Evolutionary conservation across 2,113 vertebrate species (phyloP).

Genomic region (Spermophilus dauricus): DNA sequence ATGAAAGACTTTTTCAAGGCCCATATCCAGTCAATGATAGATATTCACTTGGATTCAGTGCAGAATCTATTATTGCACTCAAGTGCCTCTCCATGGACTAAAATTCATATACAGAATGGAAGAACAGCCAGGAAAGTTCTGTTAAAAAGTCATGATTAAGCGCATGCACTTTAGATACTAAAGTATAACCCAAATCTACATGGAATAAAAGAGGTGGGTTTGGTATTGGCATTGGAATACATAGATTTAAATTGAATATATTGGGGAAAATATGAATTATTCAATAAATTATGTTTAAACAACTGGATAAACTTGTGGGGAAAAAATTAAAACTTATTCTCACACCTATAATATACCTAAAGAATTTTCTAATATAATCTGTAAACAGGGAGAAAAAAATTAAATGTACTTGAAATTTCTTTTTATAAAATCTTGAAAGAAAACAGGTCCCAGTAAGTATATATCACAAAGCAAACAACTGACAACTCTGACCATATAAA

Average conservation of each 20-base stretch:
- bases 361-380: background rate
- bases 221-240: background rate
- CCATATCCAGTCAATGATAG: background rate
- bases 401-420: background rate
- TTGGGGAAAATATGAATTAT: background rate
- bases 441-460: background rate
- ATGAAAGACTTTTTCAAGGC: background rate
- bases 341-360: background rate
- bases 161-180: background rate
- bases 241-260: background rate
- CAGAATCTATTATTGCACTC: background rate
- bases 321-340: background rate
- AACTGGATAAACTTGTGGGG: background rate
- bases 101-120: background rate
- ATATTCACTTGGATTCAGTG: background rate
- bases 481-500: background rate
- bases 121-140: background rate
- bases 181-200: background rate
- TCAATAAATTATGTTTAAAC: background rate
- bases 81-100: background rate
- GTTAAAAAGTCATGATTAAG: background rate
- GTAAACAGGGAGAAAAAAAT: background rate
- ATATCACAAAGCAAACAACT: background rate
- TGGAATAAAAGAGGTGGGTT: background rate
- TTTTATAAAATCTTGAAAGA: background rate